Percentiles rank a stretch among this genome's conserved stretches.
These are phyloP conservation scores for Actinostola sp. DNA, from an alignment of 92 coral and sea anemone genomes.

Conservation along the genomic window DNA sequence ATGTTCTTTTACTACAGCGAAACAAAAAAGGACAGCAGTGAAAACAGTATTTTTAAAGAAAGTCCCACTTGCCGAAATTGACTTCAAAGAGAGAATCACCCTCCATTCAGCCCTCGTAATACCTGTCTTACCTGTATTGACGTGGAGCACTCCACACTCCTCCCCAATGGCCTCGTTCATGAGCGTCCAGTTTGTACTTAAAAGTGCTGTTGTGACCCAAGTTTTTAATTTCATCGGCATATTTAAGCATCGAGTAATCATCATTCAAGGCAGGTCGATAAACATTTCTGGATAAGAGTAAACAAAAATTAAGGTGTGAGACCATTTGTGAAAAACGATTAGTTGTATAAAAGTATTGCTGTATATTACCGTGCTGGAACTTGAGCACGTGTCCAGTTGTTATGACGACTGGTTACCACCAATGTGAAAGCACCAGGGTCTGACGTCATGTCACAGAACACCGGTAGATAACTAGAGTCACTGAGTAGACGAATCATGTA, in stretches of 20 bases:
- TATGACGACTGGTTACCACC: constrained; percentile 52
- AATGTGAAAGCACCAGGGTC: constrained; percentile 52
- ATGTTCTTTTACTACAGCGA: too few species aligned
- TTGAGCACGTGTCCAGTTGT: constrained; percentile 56
- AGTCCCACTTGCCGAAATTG: too few species aligned
- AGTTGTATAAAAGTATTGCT: background rate
- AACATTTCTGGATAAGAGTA: constrained; percentile 17
- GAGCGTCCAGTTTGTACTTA: constrained; percentile 48
- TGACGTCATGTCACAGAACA: constrained; percentile 60
- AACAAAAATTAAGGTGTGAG: background rate
- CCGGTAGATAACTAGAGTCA: constrained; percentile 46
- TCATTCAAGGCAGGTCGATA: constrained; percentile 29
- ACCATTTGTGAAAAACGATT: background rate
- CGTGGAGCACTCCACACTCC: constrained; percentile 59
- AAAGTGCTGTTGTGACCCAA: constrained; percentile 27
- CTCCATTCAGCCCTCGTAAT: too few species aligned
- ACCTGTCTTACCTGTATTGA: constrained; percentile 34
- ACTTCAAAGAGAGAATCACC: too few species aligned
- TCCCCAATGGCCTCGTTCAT: constrained; percentile 52
- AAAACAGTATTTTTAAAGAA: too few species aligned
- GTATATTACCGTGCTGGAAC: constrained; percentile 42
- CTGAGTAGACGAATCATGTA: constrained; percentile 32
- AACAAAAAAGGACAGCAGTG: too few species aligned
- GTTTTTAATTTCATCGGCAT: constrained; percentile 47
- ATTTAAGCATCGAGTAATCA: constrained; percentile 60